Evolutionary conservation across 1,140 invertebrate genomes (phyloP), one percentile per base, ranked within the genome.

Genomic region (Aphis gossypii): DNA sequence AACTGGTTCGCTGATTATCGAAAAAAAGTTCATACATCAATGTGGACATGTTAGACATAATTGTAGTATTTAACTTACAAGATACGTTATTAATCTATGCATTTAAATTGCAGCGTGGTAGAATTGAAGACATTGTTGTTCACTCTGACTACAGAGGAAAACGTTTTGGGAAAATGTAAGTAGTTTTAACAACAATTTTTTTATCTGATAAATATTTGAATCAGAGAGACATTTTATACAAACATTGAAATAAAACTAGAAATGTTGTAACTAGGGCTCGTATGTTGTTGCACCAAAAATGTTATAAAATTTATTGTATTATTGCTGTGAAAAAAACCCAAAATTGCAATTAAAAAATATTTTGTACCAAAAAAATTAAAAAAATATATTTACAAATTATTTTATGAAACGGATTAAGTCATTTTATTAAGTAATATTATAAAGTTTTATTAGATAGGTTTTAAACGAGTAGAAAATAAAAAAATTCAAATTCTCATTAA

Each of bases 111-210:
- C 48, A 93, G 92, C 92, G 92, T 2, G 92, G 68, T 30, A 56
- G 92, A 93, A 51, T 93, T 23, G 92, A 93, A 93, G 92, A 93
- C 20, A 86, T 93, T n/a, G 92, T 93, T 23, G 92, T 93, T 0
- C 5, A 93, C 21, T 86, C 35, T 35, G 23, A 84, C 30, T 86
- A 44, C 76, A 83, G 92, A 54, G 76, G 92, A 51, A 56, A 93
- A 54, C 44, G 48, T 6, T 93, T 86, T n/a, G 92, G 92, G 0
- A 93, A 93, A 84, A 93, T 54, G 92, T 93, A n/a, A 93, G 82
- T 60, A 56, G 21, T 38, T n/a, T 86, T 25, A 30, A 30, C 20
- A 30, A 30, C 20, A 9, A 35, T n/a, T n/a, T 68, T 11, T 11
- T 68, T 5, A 3, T 68, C 9, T n/a, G 14, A 68, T 68, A 68